Conservation (phyloP, 2,888 invertebrate species). For the Arrhopalites spinosus region DNA sequence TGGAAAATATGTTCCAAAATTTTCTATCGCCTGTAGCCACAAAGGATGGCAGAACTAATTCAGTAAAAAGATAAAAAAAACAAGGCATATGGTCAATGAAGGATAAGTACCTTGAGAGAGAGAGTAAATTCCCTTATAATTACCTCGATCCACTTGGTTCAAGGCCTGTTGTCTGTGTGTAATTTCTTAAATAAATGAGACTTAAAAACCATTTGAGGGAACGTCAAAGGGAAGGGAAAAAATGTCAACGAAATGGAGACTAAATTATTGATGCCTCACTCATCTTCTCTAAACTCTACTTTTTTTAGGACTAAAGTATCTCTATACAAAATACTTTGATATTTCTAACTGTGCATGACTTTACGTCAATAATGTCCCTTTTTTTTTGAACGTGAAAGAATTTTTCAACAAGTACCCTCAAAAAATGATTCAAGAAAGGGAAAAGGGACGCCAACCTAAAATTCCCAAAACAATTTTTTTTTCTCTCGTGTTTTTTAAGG, state of each 20-base stretch:
- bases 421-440: background rate
- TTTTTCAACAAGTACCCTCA: background rate
- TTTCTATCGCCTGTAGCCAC: too few relatives aligned
- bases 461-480: background rate
- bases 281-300: background rate
- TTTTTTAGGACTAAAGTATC: background rate
- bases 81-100: background rate
- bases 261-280: constrained; percentile 1
- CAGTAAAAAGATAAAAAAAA: background rate
- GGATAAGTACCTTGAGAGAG: background rate
- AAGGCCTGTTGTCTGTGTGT: too few relatives aligned
- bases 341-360: background rate
- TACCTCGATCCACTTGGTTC: too few relatives aligned
- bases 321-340: too few relatives aligned
- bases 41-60: background rate
- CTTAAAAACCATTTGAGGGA: too few relatives aligned
- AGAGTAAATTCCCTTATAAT: too few relatives aligned
- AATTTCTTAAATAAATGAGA: too few relatives aligned
- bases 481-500: background rate
- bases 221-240: background rate
- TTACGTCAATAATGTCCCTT: background rate
- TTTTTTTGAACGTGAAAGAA: background rate
- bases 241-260: background rate
- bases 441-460: background rate
- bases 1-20: too few relatives aligned